These are phyloP conservation scores for Neodiprion pinetum DNA, from an alignment of 1,140 invertebrate genomes.

Conservation along the genomic window DNA sequence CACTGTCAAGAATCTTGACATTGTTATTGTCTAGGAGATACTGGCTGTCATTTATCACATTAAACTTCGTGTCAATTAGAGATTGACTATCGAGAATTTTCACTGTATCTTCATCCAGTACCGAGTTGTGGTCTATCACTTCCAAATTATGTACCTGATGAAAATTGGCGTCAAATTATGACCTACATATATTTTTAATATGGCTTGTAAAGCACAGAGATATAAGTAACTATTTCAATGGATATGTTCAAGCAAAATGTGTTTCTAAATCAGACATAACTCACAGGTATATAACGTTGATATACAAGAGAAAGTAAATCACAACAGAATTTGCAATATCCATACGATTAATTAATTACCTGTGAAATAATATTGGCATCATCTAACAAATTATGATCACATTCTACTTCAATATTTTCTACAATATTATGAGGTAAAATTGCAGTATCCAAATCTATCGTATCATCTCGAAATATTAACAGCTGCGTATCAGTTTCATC, in stretches of 20 bases:
- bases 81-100: slow-evolving; percentile 48
- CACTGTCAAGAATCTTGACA: slow-evolving; percentile 46
- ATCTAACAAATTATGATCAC: slow-evolving; percentile 42
- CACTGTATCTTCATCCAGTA: slow-evolving; percentile 41
- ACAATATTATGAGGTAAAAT: slow-evolving; percentile 45
- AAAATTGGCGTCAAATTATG: neutral
- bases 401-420: slow-evolving; percentile 47
- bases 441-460: slow-evolving; percentile 51
- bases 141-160: slow-evolving; percentile 50
- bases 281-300: no score
- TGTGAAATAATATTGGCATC: slow-evolving; percentile 50
- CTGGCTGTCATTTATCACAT: slow-evolving; percentile 40
- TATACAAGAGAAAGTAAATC: slow-evolving; percentile 3
- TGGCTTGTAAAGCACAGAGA: no score
- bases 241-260: neutral
- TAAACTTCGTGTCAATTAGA: slow-evolving; percentile 42
- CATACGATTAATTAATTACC: slow-evolving; percentile 31
- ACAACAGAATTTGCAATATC: neutral
- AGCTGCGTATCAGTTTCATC: slow-evolving; percentile 52
- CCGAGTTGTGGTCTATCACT: slow-evolving; percentile 46
- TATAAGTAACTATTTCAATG: no score
- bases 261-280: neutral
- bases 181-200: no score
- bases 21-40: slow-evolving; percentile 45
- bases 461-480: slow-evolving; percentile 55